Base-by-base conservation (phyloP, 2,888 invertebrate genomes). In the Clitarchus hookeri region DNA sequence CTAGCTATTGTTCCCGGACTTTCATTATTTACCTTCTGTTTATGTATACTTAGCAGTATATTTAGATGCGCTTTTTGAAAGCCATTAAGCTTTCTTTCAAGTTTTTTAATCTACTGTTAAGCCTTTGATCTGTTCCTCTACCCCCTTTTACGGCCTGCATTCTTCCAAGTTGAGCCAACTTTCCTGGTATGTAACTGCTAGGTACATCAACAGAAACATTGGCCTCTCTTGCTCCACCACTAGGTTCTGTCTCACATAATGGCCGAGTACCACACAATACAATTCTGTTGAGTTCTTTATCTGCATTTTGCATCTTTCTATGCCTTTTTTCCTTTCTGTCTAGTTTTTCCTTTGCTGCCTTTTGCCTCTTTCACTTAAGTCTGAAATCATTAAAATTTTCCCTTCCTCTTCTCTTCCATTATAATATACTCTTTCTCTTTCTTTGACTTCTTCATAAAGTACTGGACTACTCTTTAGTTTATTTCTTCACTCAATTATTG, bases 281-380 rank as follows among this genome's bases (percentile, higher is more conserved):
- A n/a, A 79, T n/a, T n/a, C 13, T 79, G 25, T 79, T 13, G 4
- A 79, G 36, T 36, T 36, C 26, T 79, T 79, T 13, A 79, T 79
- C 25, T 26, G 79, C 25, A 12, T 79, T 1, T 0, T 79, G 23
- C 79, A 11, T 79, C 79, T 79, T 79, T 79, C 13, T n/a, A 8
- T n/a, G 79, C 25, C 79, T n/a, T 0, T 13, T 8, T 8, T 79
- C 25, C 79, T 79, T 79, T 79, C 79, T 11, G 23, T 0, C 79
- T 3, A 79, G 3, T 79, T 79, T 79, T 79, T 79, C 12, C 23
- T 79, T 79, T 79, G 79, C 79, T 79, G 11, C 12, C 79, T 79
- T 27, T 79, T 79, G 23, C 13, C 79, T 79, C 79, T 79, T n/a
- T 79, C 79, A 79, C 78, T 79, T 79, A 79, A 79, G 27, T 79